Base-by-base conservation (phyloP, 2,797 vertebrate genomes). In the Psittacula derbiana region DNA sequence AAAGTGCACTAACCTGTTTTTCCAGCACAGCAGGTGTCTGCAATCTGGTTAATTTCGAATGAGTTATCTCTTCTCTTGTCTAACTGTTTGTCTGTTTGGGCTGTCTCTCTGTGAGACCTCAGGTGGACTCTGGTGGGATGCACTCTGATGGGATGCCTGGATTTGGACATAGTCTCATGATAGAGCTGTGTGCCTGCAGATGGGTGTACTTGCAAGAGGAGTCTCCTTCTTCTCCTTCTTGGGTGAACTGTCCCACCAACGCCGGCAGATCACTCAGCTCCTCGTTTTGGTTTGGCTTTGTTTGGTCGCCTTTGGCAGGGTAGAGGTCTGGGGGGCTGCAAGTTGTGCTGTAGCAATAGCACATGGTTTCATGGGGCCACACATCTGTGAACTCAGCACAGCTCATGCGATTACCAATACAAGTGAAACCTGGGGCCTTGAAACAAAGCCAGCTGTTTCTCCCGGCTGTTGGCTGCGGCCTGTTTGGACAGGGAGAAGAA, bases 381-480 rank as follows among this genome's bases (percentile, higher is more conserved):
- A 58, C 12, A 20, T 40, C 43, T 71, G 41, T 88, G 50, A 78
- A 30, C 36, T 86, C 28, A 53, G 31, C 28, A 23, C 11, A 64
- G 44, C 23, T 66, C 6, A 1, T 67, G 43, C 71, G 65, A 50
- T 88, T 88, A 86, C 64, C 12, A 60, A 15, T 13, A 67, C 31
- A 19, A 57, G 69, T 50, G 49, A 81, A 84, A 84, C 69, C 36
- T 69, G 47, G 47, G 46, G 55, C 69, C 47, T 88, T 66, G 91
- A 89, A 86, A 86, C 36, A 90, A 84, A 94, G 60, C 75, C 71
- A 79, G 76, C 38, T 80, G n/a, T 71, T 92, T 92, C 80, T 80
- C 62, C 28, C 4, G 0, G 0, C 66, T 91, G 64, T 38, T 95
- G 46, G 28, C 90, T 90, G 66, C 55, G 31, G 44, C 44, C 88